Evolutionary conservation across 64 coral and sea anemone genomes (phyloP).

Genomic region (Actinia equina): DNA sequence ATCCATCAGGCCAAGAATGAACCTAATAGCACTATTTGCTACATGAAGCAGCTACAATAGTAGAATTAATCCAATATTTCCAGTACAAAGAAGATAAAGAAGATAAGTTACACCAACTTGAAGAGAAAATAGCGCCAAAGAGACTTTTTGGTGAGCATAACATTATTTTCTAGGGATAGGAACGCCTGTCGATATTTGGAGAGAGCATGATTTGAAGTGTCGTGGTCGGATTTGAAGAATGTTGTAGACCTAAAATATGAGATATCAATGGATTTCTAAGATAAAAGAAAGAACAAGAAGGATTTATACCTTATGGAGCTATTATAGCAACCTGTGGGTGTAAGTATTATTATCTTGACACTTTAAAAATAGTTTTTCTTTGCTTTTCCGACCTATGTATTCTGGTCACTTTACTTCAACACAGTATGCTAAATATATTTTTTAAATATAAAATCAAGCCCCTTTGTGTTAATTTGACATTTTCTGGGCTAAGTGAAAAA

Average conservation of each 20-base stretch:
- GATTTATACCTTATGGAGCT: neutral
- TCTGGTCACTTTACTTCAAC: too few species aligned
- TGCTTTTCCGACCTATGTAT: too few species aligned
- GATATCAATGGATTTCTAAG: neutral
- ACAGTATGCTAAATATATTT: too few species aligned
- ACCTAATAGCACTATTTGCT: neutral
- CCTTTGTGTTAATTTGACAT: too few species aligned
- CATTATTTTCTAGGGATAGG: neutral
- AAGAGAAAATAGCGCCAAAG: neutral
- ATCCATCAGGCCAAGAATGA: neutral
- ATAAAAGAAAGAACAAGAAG: neutral
- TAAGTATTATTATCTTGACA: neutral
- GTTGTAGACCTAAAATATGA: neutral
- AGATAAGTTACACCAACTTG: neutral
- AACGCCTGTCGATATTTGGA: conserved; percentile 16
- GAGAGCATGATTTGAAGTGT: neutral
- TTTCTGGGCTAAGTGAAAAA: too few species aligned
- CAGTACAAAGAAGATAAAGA: neutral
- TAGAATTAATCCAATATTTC: neutral
- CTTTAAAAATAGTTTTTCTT: neutral
- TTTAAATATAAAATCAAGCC: too few species aligned
- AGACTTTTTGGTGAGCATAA: neutral
- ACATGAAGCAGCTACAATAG: neutral
- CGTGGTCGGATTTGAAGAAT: neutral
- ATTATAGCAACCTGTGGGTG: conserved; percentile 21